Evolutionary conservation across 1,140 invertebrate genomes (phyloP).

Genomic region (Bombus ignitus): DNA sequence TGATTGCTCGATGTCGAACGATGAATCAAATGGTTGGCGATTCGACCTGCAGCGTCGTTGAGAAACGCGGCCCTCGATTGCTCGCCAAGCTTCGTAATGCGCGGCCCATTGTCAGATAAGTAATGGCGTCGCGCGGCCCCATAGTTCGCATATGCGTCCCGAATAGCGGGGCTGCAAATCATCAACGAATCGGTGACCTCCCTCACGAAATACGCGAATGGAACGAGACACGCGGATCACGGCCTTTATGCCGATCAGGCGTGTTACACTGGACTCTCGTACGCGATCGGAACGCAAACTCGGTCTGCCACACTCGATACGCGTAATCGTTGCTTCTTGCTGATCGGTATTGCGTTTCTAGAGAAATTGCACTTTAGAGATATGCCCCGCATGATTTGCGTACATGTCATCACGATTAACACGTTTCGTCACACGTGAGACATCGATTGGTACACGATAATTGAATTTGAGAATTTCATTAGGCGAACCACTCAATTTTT

Average conservation of each 20-base stretch:
- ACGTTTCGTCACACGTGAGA: too few species aligned
- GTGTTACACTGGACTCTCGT: not conserved
- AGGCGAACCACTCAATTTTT: too few species aligned
- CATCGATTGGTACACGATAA: too few species aligned
- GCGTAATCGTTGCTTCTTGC: too few species aligned
- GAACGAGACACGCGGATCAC: not conserved
- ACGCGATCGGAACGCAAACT: not conserved
- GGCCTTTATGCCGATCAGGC: constrained; percentile 36
- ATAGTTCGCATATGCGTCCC: constrained; percentile 41
- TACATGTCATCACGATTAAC: too few species aligned
- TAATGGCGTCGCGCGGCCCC: constrained; percentile 45
- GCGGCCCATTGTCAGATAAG: constrained; percentile 54
- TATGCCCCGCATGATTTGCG: too few species aligned
- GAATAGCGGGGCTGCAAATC: constrained; percentile 54
- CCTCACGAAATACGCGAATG: constrained; percentile 27
- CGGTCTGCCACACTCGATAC: too few species aligned
- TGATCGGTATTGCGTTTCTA: too few species aligned
- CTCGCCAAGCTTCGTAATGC: constrained; percentile 51
- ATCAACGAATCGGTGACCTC: constrained; percentile 30
- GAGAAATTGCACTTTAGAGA: too few species aligned
- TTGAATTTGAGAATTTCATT: too few species aligned
- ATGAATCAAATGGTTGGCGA: constrained; percentile 44
- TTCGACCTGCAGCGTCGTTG: constrained; percentile 38
- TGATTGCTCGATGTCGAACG: constrained; percentile 14
- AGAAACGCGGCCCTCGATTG: constrained; percentile 57